Evolutionary conservation across 2,797 vertebrate species (phyloP).

Genomic region (Mustela erminea): DNA sequence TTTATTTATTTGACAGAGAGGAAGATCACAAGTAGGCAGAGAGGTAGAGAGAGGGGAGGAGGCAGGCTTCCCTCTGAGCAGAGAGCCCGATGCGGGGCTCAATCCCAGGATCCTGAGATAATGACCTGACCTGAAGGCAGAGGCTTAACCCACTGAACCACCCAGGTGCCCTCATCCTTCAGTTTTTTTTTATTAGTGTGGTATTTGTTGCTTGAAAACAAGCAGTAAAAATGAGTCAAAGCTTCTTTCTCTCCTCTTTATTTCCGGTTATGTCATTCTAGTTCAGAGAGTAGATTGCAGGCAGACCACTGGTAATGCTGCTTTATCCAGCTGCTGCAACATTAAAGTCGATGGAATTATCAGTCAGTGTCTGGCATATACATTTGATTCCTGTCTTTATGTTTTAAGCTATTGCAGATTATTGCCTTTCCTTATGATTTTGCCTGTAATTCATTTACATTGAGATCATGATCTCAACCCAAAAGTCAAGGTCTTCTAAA

Average conservation of each 20-base stretch:
- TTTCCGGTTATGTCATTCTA: not conserved
- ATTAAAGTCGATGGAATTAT: not conserved
- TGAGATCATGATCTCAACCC: not conserved
- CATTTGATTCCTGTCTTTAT: not conserved
- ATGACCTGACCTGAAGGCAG: no score
- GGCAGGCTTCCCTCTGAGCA: no score
- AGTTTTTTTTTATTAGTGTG: not conserved
- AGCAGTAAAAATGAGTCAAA: not conserved
- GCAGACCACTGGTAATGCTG: not conserved
- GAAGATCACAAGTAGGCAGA: no score
- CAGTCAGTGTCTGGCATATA: not conserved
- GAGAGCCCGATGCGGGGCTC: no score
- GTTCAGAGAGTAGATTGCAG: not conserved
- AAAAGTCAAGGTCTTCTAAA: conserved; percentile 43
- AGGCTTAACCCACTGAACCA: not conserved
- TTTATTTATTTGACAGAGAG: no score
- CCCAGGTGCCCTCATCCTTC: not conserved
- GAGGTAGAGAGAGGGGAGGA: no score
- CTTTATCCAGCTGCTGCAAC: not conserved
- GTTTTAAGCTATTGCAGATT: not conserved
- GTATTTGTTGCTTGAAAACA: conserved; percentile 32
- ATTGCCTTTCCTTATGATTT: not conserved
- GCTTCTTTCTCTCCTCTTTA: not conserved
- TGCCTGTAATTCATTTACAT: conserved; percentile 41
- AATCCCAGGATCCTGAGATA: no score